phyloP scores from a whole-genome alignment of 92 coral and sea anemone species.

The Porites cylindrica region DNA sequence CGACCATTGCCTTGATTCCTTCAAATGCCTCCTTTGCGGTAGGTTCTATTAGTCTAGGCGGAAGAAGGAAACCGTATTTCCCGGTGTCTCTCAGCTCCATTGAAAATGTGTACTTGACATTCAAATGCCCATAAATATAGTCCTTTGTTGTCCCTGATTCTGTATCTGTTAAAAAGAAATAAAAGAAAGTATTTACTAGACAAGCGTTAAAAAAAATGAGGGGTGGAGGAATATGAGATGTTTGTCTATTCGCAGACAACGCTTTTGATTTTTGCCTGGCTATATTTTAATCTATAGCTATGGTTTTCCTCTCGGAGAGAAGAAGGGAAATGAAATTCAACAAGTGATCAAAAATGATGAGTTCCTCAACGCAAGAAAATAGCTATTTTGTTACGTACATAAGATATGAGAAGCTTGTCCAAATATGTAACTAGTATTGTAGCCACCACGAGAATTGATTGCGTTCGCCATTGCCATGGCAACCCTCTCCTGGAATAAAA shows the following conservation, averaged over 20 bases:
- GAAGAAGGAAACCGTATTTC: constrained; percentile 77
- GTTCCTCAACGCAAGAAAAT: too few species aligned
- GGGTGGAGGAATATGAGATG: neutral
- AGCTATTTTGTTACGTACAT: constrained; percentile 52
- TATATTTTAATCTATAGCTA: too few species aligned
- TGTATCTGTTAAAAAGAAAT: constrained; percentile 53
- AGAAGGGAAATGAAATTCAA: too few species aligned
- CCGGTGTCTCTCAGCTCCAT: constrained; percentile 89
- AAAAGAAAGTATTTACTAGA: neutral
- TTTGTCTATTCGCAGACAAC: too few species aligned
- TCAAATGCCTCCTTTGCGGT: constrained; percentile 78
- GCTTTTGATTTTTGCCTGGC: too few species aligned
- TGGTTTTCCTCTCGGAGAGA: too few species aligned
- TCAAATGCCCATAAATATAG: constrained; percentile 76
- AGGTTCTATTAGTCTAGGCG: constrained; percentile 62
- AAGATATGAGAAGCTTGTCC: constrained; percentile 75
- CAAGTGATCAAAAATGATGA: too few species aligned
- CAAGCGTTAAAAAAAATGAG: too few species aligned
- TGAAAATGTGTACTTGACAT: constrained; percentile 74
- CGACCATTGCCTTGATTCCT: constrained; percentile 69
- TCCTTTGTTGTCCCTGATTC: constrained; percentile 84
- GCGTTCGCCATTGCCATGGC: constrained; percentile 61
- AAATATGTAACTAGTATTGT: constrained; percentile 45
- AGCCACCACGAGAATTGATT: constrained; percentile 38
- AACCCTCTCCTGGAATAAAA: constrained; percentile 53